Conservation (phyloP, 2,888 invertebrate species). For the Mayetiola destructor region DNA sequence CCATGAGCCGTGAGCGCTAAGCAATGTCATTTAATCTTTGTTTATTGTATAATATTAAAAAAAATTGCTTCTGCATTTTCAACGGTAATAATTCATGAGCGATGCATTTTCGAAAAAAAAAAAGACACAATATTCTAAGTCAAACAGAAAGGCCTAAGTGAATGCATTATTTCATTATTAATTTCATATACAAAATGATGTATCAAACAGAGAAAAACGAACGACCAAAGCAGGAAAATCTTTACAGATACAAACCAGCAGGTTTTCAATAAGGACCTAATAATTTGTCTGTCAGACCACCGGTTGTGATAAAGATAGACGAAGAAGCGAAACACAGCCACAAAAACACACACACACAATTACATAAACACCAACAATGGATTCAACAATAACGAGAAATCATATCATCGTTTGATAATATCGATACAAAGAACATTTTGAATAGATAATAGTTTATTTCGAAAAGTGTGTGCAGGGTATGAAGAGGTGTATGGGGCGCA, state of each 20-base stretch:
- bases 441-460: conserved; percentile 4
- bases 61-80: conserved; percentile 14
- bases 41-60: no score
- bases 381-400: background rate
- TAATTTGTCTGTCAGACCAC: conserved; percentile 14
- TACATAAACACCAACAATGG: no score
- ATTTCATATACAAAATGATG: no score
- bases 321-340: background rate
- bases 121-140: no score
- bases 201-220: background rate
- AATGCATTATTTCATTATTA: no score
- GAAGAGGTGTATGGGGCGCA: no score
- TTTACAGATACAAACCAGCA: conserved; percentile 2
- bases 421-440: background rate
- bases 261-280: conserved; percentile 14
- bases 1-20: no score
- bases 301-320: conserved; percentile 1
- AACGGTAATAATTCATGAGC: conserved; percentile 11
- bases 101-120: no score
- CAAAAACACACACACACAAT: background rate
- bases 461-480: background rate
- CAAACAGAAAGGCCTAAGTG: no score
- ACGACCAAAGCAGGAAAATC: background rate
- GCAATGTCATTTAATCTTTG: no score
- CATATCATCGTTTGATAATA: conserved; percentile 6